Evolutionary conservation across 2,797 vertebrate species (phyloP), one percentile per base, ranked within the genome.

Genomic region (Prunella strophiata): DNA sequence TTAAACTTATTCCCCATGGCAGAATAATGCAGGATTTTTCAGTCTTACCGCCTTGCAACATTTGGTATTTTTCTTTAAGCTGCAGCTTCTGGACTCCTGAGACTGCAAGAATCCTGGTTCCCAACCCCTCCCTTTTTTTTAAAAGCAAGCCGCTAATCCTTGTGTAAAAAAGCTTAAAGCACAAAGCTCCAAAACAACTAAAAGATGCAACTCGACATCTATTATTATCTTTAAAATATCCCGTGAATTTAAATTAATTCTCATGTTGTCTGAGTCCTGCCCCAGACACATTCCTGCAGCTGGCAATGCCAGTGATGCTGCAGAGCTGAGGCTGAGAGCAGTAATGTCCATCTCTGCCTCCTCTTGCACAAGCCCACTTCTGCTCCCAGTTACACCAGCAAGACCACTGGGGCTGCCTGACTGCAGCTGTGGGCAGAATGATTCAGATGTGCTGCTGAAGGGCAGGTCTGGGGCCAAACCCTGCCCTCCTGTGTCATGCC

Each of bases 61-160:
- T 89, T 96, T 77, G 85, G 83, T 91, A 86, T 82, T 95, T 94
- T 94, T 93, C 91, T 93, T 94, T 87, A 95, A 94, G 91, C 77
- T 87, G 83, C 71, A 79, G 80, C 63, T 90, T 94, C 66, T 93
- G 93, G 89, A 84, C 93, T 91, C 85, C 65, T 74, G 92, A 93
- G 92, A 92, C 84, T 77, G 67, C 78, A 91, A 80, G 94, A 96
- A 95, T 93, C 59, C 61, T 2, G 0, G 76, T 91, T 92, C 59
- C 76, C 82, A 94, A 65, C 66, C 82, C 82, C 85, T 86, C 81
- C 78, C 34, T 51, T 86, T 88, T 77, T 92, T 87, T 85, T 42
- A 30, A 92, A 94, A 83, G 72, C 58, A 65, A 93, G 62, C 42
- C 40, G 5, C 85, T 97, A 94, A 96, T 88, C 75, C 78, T 91